Conservation (phyloP, 2,888 invertebrate species). For the Flexamia atlantica region DNA sequence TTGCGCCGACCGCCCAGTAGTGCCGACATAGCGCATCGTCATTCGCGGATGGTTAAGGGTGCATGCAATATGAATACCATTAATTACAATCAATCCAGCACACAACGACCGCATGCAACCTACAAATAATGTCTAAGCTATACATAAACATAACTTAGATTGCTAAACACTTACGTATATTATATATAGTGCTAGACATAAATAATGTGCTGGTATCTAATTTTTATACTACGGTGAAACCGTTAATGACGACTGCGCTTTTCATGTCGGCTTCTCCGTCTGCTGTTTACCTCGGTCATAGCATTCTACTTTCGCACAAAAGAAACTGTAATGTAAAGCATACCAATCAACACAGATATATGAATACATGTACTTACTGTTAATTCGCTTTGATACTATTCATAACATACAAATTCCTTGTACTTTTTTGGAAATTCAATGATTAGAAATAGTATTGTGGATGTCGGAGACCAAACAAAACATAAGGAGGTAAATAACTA, state of each 20-base stretch:
- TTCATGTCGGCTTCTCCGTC: neutral
- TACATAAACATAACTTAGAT: slow-evolving; percentile 50
- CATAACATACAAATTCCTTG: too few relatives aligned
- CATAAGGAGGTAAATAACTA: too few relatives aligned
- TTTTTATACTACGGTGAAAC: slow-evolving; percentile 35
- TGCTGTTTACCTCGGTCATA: neutral
- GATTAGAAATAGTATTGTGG: too few relatives aligned
- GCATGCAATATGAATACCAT: slow-evolving; percentile 42
- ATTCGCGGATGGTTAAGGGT: neutral
- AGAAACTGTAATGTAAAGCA: neutral
- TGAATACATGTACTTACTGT: too few relatives aligned
- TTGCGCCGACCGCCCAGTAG: neutral
- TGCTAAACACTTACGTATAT: slow-evolving; percentile 53
- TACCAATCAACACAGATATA: too few relatives aligned
- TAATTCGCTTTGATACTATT: too few relatives aligned
- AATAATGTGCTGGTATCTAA: slow-evolving; percentile 49
- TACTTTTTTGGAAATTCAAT: too few relatives aligned
- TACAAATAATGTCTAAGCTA: slow-evolving; percentile 53
- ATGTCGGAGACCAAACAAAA: too few relatives aligned
- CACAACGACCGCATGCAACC: slow-evolving; percentile 29
- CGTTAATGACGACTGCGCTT: slow-evolving; percentile 4
- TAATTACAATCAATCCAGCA: slow-evolving; percentile 37
- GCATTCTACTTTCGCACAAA: neutral
- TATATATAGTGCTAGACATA: slow-evolving; percentile 55
- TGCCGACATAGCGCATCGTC: slow-evolving; percentile 14